These are phyloP conservation scores for Protodeltote pygarga DNA, from an alignment of 2,888 invertebrate species.

Conservation along the genomic window DNA sequence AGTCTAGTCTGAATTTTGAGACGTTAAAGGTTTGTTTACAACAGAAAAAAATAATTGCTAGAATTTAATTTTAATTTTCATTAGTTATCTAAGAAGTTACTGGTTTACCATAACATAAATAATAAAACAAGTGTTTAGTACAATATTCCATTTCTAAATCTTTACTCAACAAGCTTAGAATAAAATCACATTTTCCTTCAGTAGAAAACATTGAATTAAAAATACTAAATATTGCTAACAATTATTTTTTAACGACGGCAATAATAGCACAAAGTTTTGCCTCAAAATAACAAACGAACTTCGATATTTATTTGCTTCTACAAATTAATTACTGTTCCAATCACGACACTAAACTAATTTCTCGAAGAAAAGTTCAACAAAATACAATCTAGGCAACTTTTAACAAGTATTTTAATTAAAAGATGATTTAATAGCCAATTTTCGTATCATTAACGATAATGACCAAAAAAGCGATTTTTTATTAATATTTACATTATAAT, in stretches of 20 bases:
- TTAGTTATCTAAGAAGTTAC: too few species aligned
- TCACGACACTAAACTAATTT: slow-evolving; percentile 21
- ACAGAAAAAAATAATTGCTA: too few species aligned
- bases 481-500: slow-evolving; percentile 35
- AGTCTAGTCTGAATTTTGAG: too few species aligned
- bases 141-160: not conserved
- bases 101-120: too few species aligned
- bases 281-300: slow-evolving; percentile 11
- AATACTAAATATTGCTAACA: not conserved
- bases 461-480: too few species aligned
- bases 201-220: slow-evolving; percentile 18
- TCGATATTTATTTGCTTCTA: slow-evolving; percentile 9
- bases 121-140: too few species aligned
- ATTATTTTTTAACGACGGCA: not conserved
- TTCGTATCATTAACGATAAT: not conserved
- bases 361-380: slow-evolving; percentile 16
- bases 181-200: slow-evolving; percentile 53
- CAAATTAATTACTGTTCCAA: slow-evolving; percentile 8
- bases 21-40: too few species aligned
- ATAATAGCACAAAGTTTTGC: not conserved
- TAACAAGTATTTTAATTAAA: slow-evolving; percentile 20
- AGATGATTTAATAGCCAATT: slow-evolving; percentile 15
- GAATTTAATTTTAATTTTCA: too few species aligned
- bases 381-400: slow-evolving; percentile 23
- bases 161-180: slow-evolving; percentile 35